Base-by-base conservation (phyloP, 2,888 invertebrate genomes). In the Unio pictorum region DNA sequence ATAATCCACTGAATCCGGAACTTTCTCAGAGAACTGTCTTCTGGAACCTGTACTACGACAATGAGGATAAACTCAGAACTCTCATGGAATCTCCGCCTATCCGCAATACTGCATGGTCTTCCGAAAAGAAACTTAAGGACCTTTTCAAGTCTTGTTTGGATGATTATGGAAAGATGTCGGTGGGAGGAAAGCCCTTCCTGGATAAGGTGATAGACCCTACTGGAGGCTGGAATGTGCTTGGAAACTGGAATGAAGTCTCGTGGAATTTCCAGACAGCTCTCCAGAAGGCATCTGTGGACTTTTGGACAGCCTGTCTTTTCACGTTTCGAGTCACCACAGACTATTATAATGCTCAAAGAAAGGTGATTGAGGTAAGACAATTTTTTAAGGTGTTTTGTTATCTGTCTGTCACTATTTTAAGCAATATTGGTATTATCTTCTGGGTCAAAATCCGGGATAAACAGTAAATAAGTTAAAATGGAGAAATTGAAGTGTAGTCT, bases 91-190 rank as follows among this genome's bases (percentile, higher is more conserved):
- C 75, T 0, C 75, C 83, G 3, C 54, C 79, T 2, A 69, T 67
- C 6, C 68, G 80, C n/a, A 74, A 69, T 15, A 69, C 81, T n/a
- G 67, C 78, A 7, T 82, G 82, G 78, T 80, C 89, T 6, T 88
- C 92, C 7, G 91, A 92, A 76, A 91, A 92, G 91, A 93, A 93
- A 85, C 81, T 93, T 78, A 93, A 92, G 81, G 89, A 91, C 76
- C 91, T 93, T 78, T 93, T 93, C 85, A 91, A 92, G 70, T 92
- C 93, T 1, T 93, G 93, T 79, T 89, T 92, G 87, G 84, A 88
- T 74, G 82, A 84, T 57, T 86, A 81, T 65, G 73, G 70, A 0
- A 75, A 84, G 66, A 82, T 82, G 80, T 71, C 70, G 7, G 69
- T 74, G 11, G 76, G 80, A 17, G 84, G 83, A 0, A 73, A 74